phyloP scores from a whole-genome alignment of 2,113 vertebrate genomes.

The Periophthalmus modestus region DNA sequence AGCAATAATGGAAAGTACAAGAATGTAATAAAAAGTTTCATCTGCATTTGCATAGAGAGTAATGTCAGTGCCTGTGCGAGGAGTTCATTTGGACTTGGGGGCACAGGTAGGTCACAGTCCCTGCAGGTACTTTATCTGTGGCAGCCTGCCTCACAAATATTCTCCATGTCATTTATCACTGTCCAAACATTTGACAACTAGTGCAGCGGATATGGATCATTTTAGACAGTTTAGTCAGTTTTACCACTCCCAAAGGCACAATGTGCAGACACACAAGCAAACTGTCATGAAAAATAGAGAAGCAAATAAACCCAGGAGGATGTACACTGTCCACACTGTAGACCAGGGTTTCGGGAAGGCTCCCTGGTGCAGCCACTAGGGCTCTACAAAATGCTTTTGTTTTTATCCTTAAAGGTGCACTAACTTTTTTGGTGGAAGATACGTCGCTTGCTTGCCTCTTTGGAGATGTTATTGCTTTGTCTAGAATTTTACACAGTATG shows the following conservation, averaged over 20 bases:
- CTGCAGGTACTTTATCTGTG: conserved; percentile 49
- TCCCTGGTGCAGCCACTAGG: conserved; percentile 8
- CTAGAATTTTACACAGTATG: no score
- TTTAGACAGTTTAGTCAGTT: conserved; percentile 51
- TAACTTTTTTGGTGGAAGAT: no score
- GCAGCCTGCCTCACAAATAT: conserved; percentile 50
- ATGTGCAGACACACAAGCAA: conserved; percentile 18
- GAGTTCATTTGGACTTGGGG: conserved; percentile 24
- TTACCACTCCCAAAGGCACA: conserved; percentile 45
- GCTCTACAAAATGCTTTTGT: not conserved
- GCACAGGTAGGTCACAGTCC: conserved; percentile 44
- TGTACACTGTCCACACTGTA: conserved; percentile 1
- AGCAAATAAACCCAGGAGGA: conserved; percentile 25
- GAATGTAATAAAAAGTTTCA: not conserved
- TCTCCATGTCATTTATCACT: conserved; percentile 61
- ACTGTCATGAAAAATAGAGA: conserved; percentile 24
- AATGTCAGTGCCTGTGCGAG: not conserved
- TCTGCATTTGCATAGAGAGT: not conserved
- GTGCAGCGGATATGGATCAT: conserved; percentile 66
- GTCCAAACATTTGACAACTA: conserved; percentile 55
- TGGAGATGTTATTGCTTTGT: no score
- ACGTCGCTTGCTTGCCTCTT: no score
- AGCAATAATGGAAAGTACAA: not conserved
- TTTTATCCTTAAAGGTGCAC: not conserved
- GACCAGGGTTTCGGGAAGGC: conserved; percentile 9